phyloP scores from a whole-genome alignment of 1,140 invertebrate genomes.

The Drosophila bipectinata region DNA sequence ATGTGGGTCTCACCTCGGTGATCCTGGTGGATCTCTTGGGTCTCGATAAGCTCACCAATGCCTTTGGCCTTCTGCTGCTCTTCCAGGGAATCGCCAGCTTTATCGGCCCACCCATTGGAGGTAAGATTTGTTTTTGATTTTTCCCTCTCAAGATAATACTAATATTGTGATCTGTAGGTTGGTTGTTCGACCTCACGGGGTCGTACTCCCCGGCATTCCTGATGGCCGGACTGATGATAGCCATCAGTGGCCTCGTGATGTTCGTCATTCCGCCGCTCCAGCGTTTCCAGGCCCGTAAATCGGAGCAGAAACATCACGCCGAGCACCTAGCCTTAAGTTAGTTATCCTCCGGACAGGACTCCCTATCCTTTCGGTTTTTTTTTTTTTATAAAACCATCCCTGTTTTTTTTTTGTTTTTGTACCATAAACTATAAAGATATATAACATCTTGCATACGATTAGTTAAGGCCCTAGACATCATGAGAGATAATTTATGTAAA shows the following conservation, averaged over 20 bases:
- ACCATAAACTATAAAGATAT: constrained; percentile 16
- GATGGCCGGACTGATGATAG: constrained; percentile 92
- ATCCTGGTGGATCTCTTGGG: constrained; percentile 94
- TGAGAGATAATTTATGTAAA: constrained; percentile 32
- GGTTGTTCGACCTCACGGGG: constrained; percentile 89
- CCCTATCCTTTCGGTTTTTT: background rate
- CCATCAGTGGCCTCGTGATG: constrained; percentile 94
- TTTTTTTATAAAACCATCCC: constrained; percentile 6
- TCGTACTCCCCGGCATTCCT: constrained; percentile 94
- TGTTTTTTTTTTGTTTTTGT: constrained; percentile 34
- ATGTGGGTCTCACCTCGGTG: constrained; percentile 96
- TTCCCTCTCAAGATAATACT: background rate
- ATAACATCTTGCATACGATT: constrained; percentile 6
- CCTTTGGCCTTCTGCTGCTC: constrained; percentile 94
- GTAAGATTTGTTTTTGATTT: constrained; percentile 84
- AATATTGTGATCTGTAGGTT: constrained; percentile 86
- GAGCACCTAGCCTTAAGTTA: constrained; percentile 73
- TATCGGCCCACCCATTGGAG: constrained; percentile 94
- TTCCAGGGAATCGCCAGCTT: constrained; percentile 97
- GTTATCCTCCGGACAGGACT: constrained; percentile 1
- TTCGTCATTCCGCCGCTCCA: constrained; percentile 93
- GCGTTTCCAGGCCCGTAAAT: constrained; percentile 78
- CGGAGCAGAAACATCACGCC: constrained; percentile 44
- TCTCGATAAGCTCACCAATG: constrained; percentile 94
- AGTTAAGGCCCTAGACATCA: constrained; percentile 19